Evolutionary conservation across 2,113 vertebrate species (phyloP), one percentile per base, ranked within the genome.

Genomic region (Rhinoderma darwinii): DNA sequence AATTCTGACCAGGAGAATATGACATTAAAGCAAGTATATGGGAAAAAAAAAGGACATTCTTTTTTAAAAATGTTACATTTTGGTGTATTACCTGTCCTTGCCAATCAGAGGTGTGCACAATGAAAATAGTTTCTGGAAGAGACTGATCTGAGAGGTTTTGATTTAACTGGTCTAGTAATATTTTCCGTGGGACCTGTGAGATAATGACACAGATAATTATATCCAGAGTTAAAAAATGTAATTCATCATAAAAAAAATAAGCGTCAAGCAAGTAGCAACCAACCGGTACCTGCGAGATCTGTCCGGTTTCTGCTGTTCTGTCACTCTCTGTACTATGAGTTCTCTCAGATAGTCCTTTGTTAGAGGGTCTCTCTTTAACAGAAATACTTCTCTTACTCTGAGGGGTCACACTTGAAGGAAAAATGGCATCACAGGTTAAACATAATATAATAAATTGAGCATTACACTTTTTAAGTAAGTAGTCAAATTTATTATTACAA

Each of bases 281-380:
- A 35, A 25, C 14, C 2, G 1, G 54, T 88, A 97, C 96, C 94
- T 96, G 96, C 0, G 96, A 92, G 89, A 92, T 94, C 89, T 96
- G 96, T 9, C 94, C 94, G 73, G 96, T 91, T 86, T 98, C 97
- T 0, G 96, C 96, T 0, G 96, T 96, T 20, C 96, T 91, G 90
- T 97, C 96, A 0, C 96, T 97, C 93, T 98, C 97, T 0, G 96
- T 96, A 91, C 97, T 97, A 93, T 97, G 97, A 89, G 95, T 94
- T 15, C 96, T 93, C 81, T 98, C 97, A 0, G 95, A 96, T 88
- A 96, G 91, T 0, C 96, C 96, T 88, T 97, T 97, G 84, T 95
- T 96, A n/a, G 96, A 92, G 89, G 97, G 96, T 0, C 96, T 87
- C 90, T 98, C 97, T 89, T 94, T 96, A 90, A 96, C 91, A 1